Conservation (phyloP, 2,888 invertebrate species). For the Onchidella celtica region DNA sequence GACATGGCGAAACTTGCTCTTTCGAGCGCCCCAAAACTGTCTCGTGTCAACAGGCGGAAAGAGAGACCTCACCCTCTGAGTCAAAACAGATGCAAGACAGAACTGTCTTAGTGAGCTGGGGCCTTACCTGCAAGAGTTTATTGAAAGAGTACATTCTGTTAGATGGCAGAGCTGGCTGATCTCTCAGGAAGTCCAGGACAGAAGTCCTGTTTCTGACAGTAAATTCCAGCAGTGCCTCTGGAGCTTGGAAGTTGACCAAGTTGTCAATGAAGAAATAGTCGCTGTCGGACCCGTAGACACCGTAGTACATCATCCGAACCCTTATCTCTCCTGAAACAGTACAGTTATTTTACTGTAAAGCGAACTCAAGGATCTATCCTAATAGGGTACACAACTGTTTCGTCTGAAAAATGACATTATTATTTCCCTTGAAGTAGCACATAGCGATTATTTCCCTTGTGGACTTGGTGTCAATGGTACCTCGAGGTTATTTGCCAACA, state of each 20-base stretch:
- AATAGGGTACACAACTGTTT: not conserved
- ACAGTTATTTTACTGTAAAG: not conserved
- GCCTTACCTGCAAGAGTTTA: constrained; percentile 7
- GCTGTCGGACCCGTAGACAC: not conserved
- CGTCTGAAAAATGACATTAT: no score
- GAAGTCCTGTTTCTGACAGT: constrained; percentile 11
- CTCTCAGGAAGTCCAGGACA: not conserved
- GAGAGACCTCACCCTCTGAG: no score
- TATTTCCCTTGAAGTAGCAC: no score
- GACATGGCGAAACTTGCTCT: no score
- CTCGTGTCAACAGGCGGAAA: no score
- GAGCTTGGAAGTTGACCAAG: not conserved
- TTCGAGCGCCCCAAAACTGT: no score
- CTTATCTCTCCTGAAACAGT: not conserved
- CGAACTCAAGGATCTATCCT: not conserved
- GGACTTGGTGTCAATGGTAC: no score
- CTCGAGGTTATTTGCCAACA: no score
- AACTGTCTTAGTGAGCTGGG: no score
- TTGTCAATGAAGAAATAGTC: constrained; percentile 9
- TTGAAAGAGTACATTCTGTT: constrained; percentile 17
- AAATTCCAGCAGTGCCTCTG: not conserved
- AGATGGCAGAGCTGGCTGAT: not conserved
- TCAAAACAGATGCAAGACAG: no score
- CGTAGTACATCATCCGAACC: constrained; percentile 2
- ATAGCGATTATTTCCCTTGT: no score